Evolutionary conservation across 2,888 invertebrate genomes (phyloP), one percentile per base, ranked within the genome.

Genomic region (Plebejus melissa): DNA sequence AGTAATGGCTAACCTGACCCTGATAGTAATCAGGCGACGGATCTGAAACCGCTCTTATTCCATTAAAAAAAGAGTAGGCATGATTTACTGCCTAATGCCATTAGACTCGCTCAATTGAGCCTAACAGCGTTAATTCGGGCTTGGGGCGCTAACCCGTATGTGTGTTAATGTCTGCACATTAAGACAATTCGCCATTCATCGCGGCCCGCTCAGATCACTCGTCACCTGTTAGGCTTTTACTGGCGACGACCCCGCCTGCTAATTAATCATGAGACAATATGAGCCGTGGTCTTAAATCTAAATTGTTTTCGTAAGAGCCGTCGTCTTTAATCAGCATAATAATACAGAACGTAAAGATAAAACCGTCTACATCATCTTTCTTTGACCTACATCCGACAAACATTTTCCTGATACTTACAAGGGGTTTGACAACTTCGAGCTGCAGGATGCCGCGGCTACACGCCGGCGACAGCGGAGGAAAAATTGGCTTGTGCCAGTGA

Each of bases 21-120:
- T 60, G 60, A 4, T 28, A 28, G 28, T 60, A 28, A 60, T 60
- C 60, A 4, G 9, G 0, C 28, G 22, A 9, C 4, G 9, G 3
- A 28, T 28, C 60, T 32, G 32, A 22, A 9, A 2, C 22, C 28
- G 28, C 60, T 60, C 60, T 60, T 60, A 60, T 60, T 60, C 60
- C 28, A 60, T 60, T 60, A 60, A 60, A 60, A 60, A 22, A 60
- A 60, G 60, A 60, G 60, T 60, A 60, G 60, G 65, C 65, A 65
- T 65, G 65, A 65, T 65, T 65, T 65, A 65, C 9, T 32, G 13
- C 32, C 65, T 65, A 36, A 32, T 32, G 32, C 32, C 13, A 32
- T 13, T 22, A 58, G 22, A 6, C 58, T 58, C 32, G 32, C 65
- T 32, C 65, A 36, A 65, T 65, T 65, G 65, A 32, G 32, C 32